A percentile compares a stretch with the other conserved stretches of the same genome.
Conservation (phyloP, 2,113 vertebrate genomes). For the Tinamus guttatus region DNA sequence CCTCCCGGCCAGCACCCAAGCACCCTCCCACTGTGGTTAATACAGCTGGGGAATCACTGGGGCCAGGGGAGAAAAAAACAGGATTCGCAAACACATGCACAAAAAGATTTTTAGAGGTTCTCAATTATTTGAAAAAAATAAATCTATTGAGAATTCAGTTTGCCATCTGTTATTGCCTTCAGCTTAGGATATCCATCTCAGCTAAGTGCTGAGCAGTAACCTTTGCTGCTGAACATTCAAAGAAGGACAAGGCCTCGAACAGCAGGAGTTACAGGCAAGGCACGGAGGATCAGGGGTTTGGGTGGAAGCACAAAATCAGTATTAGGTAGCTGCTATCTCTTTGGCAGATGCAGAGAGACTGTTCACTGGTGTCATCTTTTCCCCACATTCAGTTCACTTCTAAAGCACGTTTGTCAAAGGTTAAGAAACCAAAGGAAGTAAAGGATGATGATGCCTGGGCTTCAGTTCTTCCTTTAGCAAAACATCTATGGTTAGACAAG, state of each 20-base stretch:
- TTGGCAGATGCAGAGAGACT: neutral
- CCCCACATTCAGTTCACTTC: neutral
- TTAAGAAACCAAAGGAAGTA: neutral
- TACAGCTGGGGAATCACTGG: neutral
- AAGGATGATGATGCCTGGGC: neutral
- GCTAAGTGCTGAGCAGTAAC: neutral
- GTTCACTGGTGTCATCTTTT: neutral
- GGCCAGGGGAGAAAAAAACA: neutral
- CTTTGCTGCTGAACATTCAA: neutral
- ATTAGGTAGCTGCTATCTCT: neutral
- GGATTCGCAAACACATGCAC: neutral
- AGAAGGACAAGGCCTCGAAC: neutral
- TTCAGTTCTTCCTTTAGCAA: neutral
- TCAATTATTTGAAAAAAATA: neutral
- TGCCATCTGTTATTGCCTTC: neutral
- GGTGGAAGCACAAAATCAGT: neutral
- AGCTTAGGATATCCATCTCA: neutral
- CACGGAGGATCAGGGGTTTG: fast-evolving
- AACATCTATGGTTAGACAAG: neutral
- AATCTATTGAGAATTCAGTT: neutral
- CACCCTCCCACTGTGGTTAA: fast-evolving
- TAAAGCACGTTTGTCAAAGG: neutral
- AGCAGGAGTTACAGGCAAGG: neutral
- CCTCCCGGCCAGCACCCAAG: neutral
- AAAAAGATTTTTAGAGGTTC: neutral